Evolutionary conservation across 2,888 invertebrate species (phyloP).

Genomic region (Lordiphosa andalusiaca): DNA sequence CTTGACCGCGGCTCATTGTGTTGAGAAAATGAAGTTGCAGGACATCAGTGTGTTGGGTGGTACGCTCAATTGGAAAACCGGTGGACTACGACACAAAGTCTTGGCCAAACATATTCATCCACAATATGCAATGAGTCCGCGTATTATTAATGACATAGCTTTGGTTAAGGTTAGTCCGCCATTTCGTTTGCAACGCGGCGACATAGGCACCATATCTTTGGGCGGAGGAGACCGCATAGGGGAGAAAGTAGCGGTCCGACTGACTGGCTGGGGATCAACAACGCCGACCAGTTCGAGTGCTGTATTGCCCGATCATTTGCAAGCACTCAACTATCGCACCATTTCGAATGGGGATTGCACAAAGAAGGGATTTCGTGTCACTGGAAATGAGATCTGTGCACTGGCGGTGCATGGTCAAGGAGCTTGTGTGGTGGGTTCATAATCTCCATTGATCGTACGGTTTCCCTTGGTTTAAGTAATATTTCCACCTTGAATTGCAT

Average conservation of each 20-base stretch:
- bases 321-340: constrained; percentile 75
- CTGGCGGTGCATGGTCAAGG: constrained; percentile 66
- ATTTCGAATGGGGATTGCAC: constrained; percentile 77
- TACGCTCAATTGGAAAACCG: constrained; percentile 58
- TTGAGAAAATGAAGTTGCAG: constrained; percentile 54
- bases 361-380: constrained; percentile 71
- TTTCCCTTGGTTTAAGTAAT: too few relatives aligned
- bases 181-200: constrained; percentile 60
- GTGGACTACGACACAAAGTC: constrained; percentile 69
- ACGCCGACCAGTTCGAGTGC: constrained; percentile 49
- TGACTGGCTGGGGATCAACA: constrained; percentile 79
- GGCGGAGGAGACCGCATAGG: constrained; percentile 61
- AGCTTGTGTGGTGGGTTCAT: constrained; percentile 79
- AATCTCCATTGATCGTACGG: too few relatives aligned
- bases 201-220: constrained; percentile 54
- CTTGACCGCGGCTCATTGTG: constrained; percentile 79
- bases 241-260: constrained; percentile 60
- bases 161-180: constrained; percentile 69
- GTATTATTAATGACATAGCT: constrained; percentile 75
- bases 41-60: constrained; percentile 68
- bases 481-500: too few relatives aligned
- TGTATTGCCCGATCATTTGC: constrained; percentile 73
- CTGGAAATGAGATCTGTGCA: constrained; percentile 77
- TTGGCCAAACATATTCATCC: constrained; percentile 70
- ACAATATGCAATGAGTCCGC: constrained; percentile 53